A percentile compares a stretch with the other conserved stretches of the same genome.
Evolutionary conservation across 1,140 invertebrate species (phyloP).

Genomic region (Campoletis sonorensis): DNA sequence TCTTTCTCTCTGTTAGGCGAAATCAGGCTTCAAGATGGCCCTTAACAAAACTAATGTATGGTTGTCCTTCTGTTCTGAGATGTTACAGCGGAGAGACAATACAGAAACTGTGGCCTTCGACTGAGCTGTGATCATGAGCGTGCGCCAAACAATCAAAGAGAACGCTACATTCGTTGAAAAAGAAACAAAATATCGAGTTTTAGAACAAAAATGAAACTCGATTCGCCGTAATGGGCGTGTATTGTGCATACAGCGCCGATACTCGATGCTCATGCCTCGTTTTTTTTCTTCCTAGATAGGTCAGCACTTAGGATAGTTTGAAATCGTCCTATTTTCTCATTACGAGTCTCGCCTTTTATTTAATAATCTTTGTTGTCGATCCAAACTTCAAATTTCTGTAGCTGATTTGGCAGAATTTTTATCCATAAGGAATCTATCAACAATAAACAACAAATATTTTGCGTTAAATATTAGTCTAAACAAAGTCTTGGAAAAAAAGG

Average conservation of each 20-base stretch:
- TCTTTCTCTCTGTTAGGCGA: slow-evolving; percentile 65
- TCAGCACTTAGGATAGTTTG: slow-evolving; percentile 75
- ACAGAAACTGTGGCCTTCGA: slow-evolving; percentile 77
- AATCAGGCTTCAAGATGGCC: slow-evolving; percentile 60
- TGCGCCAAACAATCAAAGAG: slow-evolving; percentile 76
- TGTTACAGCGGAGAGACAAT: slow-evolving; percentile 77
- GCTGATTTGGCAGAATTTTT: no score
- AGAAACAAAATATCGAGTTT: slow-evolving; percentile 72
- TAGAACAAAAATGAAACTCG: slow-evolving; percentile 48
- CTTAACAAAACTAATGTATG: slow-evolving; percentile 76
- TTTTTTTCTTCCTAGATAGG: slow-evolving; percentile 69
- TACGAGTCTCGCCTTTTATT: slow-evolving; percentile 64
- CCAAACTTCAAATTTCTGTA: no score
- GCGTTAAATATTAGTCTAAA: no score
- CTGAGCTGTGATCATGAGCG: slow-evolving; percentile 76
- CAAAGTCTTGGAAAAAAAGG: no score
- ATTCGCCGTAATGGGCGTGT: slow-evolving; percentile 14
- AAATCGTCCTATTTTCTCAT: slow-evolving; percentile 61
- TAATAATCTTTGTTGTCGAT: no score
- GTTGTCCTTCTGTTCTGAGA: slow-evolving; percentile 78
- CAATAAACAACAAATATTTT: no score
- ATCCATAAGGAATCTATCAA: no score
- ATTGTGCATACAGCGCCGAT: slow-evolving; percentile 10
- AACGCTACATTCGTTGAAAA: slow-evolving; percentile 74
- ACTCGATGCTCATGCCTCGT: slow-evolving; percentile 26